These are phyloP conservation scores for Ditylenchus dipsaci DNA, from an alignment of 1,140 invertebrate genomes.

Conservation along the genomic window DNA sequence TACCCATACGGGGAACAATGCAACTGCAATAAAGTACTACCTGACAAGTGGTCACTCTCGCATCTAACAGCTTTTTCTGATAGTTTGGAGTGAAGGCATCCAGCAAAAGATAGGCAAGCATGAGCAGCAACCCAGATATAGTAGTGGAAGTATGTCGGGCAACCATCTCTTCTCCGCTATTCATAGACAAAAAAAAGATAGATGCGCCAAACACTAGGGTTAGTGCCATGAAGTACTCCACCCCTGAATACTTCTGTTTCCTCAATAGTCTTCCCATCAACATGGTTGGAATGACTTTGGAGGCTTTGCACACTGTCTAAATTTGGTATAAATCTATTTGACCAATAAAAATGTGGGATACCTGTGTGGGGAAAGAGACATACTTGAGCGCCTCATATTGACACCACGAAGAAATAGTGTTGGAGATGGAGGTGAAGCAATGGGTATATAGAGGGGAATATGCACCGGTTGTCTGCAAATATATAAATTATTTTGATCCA, in stretches of 20 bases:
- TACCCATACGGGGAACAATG: not conserved
- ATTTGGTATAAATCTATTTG: slow-evolving; percentile 12
- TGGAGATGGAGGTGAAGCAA: slow-evolving; percentile 90
- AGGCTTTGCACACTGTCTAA: slow-evolving; percentile 84
- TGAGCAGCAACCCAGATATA: slow-evolving; percentile 76
- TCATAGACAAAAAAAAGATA: slow-evolving; percentile 68
- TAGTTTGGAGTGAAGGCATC: slow-evolving; percentile 98
- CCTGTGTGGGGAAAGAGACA: slow-evolving; percentile 85
- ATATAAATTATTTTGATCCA: too few species aligned
- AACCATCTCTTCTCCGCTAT: slow-evolving; percentile 50
- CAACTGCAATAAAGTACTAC: slow-evolving; percentile 12
- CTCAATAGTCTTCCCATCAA: slow-evolving; percentile 91
- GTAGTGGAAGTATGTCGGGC: slow-evolving; percentile 65
- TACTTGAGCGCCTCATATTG: slow-evolving; percentile 98
- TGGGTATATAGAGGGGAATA: slow-evolving; percentile 87
- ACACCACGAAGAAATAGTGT: slow-evolving; percentile 97
- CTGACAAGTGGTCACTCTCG: slow-evolving; percentile 49
- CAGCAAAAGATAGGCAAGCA: slow-evolving; percentile 83
- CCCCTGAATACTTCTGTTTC: slow-evolving; percentile 72
- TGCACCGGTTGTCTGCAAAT: slow-evolving; percentile 49
- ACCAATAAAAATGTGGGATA: slow-evolving; percentile 68
- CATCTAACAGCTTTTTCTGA: slow-evolving; percentile 83
- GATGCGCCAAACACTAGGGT: slow-evolving; percentile 73
- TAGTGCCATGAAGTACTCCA: slow-evolving; percentile 84
- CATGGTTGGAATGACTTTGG: slow-evolving; percentile 95